Percentiles rank a stretch among this genome's conserved stretches.
These are phyloP conservation scores for Eumacrocentrus americanus DNA, from an alignment of 2,888 invertebrate genomes.

Conservation along the genomic window DNA sequence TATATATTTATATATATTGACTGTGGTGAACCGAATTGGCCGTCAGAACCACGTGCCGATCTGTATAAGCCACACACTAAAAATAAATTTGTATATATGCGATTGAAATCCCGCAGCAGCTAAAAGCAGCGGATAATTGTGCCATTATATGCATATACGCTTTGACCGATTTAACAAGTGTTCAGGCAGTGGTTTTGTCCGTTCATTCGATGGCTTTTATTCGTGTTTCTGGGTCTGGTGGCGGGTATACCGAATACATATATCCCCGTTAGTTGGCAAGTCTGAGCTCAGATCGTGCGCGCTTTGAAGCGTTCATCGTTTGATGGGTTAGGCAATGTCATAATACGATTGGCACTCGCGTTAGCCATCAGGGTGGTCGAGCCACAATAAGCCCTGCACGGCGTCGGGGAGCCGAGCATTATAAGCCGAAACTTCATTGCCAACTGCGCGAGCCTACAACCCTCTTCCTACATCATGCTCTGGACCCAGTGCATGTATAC, in stretches of 20 bases:
- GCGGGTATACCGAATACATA: too few species aligned
- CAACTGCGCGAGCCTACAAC: constrained; percentile 7
- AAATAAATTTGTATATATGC: constrained; percentile 2
- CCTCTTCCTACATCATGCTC: constrained; percentile 17
- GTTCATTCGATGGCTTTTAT: background rate
- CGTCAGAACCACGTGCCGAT: background rate
- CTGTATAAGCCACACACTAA: background rate
- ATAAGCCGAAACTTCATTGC: constrained; percentile 27
- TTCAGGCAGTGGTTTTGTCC: background rate
- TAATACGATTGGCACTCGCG: constrained; percentile 42
- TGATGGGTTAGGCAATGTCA: constrained; percentile 51
- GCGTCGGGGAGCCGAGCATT: constrained; percentile 12
- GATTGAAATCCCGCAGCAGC: background rate
- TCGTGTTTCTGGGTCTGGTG: too few species aligned
- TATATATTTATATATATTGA: too few species aligned
- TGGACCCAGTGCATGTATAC: constrained; percentile 9
- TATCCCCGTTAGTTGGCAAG: constrained; percentile 1
- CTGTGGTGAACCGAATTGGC: background rate
- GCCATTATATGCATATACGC: background rate
- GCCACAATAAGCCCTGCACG: constrained; percentile 16
- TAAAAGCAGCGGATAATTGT: background rate
- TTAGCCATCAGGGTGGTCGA: constrained; percentile 21
- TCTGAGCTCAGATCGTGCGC: constrained; percentile 26
- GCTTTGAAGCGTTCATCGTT: constrained; percentile 49
- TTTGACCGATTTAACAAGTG: constrained; percentile 3